Evolutionary conservation across 2,888 invertebrate species (phyloP).

Genomic region (Acronicta psi): DNA sequence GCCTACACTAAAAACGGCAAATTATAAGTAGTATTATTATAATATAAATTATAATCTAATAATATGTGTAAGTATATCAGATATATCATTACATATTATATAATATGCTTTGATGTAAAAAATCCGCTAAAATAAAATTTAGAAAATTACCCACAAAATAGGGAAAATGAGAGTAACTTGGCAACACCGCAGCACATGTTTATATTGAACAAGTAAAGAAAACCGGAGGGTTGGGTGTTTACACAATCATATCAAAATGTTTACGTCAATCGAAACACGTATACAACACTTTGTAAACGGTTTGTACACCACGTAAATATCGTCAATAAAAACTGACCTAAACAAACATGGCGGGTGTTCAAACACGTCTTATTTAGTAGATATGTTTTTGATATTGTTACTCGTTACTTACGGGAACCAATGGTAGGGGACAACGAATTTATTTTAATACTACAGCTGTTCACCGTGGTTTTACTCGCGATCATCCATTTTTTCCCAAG

Average conservation of each 20-base stretch:
- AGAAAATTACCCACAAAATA: no score
- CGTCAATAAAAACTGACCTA: conserved; percentile 42
- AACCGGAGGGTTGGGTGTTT: neutral
- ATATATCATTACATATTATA: no score
- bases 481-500: no score
- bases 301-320: conserved; percentile 27
- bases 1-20: no score
- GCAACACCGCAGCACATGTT: neutral
- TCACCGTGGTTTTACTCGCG: no score
- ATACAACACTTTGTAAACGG: conserved; percentile 17
- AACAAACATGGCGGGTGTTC: conserved; percentile 31
- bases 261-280: neutral
- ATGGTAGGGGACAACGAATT: conserved; percentile 1
- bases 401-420: conserved; percentile 11
- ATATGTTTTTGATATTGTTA: conserved; percentile 10
- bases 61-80: no score
- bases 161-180: neutral
- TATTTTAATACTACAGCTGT: conserved; percentile 2
- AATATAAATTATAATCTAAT: no score
- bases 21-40: no score
- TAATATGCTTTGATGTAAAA: no score
- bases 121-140: no score
- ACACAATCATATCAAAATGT: neutral
- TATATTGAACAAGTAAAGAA: neutral
- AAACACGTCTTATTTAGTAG: conserved; percentile 34